phyloP scores from a whole-genome alignment of 2,113 vertebrate species.

The Macheiramphus alcinus region DNA sequence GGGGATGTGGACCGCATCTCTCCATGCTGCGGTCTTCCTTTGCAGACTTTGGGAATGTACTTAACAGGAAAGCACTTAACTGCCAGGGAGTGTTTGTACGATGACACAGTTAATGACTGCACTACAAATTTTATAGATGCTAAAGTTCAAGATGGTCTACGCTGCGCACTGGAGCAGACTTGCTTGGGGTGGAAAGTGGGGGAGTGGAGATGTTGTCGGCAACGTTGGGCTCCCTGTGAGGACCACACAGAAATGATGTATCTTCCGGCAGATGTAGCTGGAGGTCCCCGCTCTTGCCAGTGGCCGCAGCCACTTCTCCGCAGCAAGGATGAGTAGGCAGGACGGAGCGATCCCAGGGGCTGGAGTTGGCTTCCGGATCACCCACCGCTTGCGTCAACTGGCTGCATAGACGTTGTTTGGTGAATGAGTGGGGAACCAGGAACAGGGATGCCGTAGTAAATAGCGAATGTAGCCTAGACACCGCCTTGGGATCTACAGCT shows the following conservation, averaged over 20 bases:
- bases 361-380: neutral
- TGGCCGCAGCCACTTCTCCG: neutral
- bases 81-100: accelerated
- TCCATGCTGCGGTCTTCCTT: accelerated
- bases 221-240: neutral
- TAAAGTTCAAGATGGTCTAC: neutral
- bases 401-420: neutral
- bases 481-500: neutral
- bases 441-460: neutral
- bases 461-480: neutral
- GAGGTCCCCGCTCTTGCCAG: neutral
- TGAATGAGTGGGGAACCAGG: neutral
- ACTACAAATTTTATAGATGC: accelerated
- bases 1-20: neutral
- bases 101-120: accelerated
- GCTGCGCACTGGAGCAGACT: neutral
- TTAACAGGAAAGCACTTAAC: accelerated
- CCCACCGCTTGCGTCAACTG: neutral
- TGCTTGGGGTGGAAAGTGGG: neutral
- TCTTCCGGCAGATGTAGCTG: slow-evolving; percentile 9
- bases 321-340: slow-evolving; percentile 29
- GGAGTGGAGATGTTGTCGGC: neutral
- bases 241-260: neutral
- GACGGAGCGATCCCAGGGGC: neutral
- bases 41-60: neutral